phyloP scores from a whole-genome alignment of 1,140 invertebrate species.

The Mercenaria mercenaria region DNA sequence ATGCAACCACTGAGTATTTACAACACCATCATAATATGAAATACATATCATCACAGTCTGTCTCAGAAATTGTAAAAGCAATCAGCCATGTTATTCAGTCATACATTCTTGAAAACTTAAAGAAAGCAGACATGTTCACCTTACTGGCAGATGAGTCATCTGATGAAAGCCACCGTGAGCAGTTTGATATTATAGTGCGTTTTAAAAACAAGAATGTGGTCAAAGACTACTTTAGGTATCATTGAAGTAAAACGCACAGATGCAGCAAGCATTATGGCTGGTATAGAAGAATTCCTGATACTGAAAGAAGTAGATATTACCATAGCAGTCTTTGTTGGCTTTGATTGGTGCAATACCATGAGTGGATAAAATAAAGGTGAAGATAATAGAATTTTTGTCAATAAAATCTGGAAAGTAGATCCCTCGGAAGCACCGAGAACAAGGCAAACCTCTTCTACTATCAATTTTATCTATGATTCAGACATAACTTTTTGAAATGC shows the following conservation, averaged over 20 bases:
- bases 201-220: too few species aligned
- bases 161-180: slow-evolving; percentile 21
- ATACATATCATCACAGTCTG: neutral
- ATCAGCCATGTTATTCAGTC: neutral
- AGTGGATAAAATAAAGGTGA: slow-evolving; percentile 48
- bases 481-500: too few species aligned
- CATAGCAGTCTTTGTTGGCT: slow-evolving; percentile 51
- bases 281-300: slow-evolving; percentile 38
- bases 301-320: slow-evolving; percentile 36
- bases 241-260: neutral
- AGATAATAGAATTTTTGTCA: too few species aligned
- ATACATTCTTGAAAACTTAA: neutral
- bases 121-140: neutral
- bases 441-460: too few species aligned
- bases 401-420: too few species aligned
- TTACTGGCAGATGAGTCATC: slow-evolving; percentile 35
- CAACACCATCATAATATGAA: too few species aligned
- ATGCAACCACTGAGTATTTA: neutral
- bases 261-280: slow-evolving; percentile 35
- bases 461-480: too few species aligned
- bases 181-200: slow-evolving; percentile 44
- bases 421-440: too few species aligned
- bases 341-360: slow-evolving; percentile 64
- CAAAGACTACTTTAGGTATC: neutral
- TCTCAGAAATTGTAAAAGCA: neutral